phyloP scores from a whole-genome alignment of 1,140 invertebrate genomes.

The Mizuhopecten yessoensis region DNA sequence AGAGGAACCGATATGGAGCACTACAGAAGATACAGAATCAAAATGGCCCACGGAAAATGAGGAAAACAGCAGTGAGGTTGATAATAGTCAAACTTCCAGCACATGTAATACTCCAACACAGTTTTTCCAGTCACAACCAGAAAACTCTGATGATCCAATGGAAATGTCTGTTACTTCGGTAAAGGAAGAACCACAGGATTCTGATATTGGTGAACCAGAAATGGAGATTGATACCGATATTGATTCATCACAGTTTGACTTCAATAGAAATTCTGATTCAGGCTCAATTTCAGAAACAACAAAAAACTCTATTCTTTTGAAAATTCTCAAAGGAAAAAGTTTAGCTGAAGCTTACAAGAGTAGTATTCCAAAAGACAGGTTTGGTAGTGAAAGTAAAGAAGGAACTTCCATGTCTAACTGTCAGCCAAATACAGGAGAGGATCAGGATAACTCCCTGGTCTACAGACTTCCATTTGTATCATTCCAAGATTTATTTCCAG shows the following conservation, averaged over 20 bases:
- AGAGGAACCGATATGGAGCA: conserved; percentile 45
- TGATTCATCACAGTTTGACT: background rate
- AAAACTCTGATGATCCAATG: background rate
- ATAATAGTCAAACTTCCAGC: background rate
- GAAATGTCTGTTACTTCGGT: background rate
- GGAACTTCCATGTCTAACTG: too few species aligned
- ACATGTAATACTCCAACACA: background rate
- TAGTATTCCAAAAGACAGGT: background rate
- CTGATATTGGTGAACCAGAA: background rate
- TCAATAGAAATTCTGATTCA: background rate
- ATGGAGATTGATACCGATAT: background rate
- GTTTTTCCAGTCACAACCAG: background rate
- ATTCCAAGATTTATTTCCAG: conserved; percentile 55
- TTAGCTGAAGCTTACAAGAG: conserved; percentile 49
- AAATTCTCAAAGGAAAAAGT: conserved; percentile 55
- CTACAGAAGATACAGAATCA: background rate
- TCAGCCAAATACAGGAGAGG: conserved; percentile 40
- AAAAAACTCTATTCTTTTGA: conserved; percentile 52
- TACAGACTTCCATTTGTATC: conserved; percentile 55
- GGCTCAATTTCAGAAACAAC: background rate
- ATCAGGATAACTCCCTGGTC: conserved; percentile 54
- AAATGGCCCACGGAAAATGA: background rate
- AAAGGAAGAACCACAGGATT: background rate
- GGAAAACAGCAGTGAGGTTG: background rate
- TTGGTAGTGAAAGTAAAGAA: background rate